Base-by-base conservation (phyloP, 1,140 invertebrate species). In the Plodia interpunctella region DNA sequence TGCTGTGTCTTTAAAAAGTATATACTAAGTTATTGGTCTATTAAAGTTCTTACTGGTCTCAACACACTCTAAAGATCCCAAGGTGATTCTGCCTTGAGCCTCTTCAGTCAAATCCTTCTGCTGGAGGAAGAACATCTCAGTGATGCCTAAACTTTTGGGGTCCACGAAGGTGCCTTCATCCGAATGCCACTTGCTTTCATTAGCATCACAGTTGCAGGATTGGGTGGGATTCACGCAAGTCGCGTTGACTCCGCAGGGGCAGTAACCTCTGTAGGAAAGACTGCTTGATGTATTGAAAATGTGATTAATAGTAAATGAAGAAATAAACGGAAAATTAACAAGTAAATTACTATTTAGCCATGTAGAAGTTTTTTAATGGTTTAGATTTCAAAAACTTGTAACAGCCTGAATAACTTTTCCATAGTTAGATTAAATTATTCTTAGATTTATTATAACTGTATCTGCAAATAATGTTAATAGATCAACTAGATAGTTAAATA, bases 11-110 rank as follows among this genome's bases (percentile, higher is more conserved):
- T n/a, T n/a, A n/a, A n/a, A n/a, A n/a, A n/a, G n/a, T n/a, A n/a
- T n/a, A n/a, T n/a, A n/a, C n/a, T n/a, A n/a, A n/a, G n/a, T n/a
- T n/a, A 25, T 3, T 3, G 21, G 21, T 25, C 21, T 25, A 25
- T 25, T 25, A 3, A 25, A 25, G 6, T 3, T 25, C 21, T 25
- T 25, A 25, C 97, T 97, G 60, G 96, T 97, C 92, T 98, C 97
- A 51, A 98, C 96, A 87, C 97, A 98, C 84, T 97, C 95, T 53
- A 98, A 88, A 10, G 96, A 96, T 5, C 97, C 97, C 11, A 98
- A 86, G 0, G 96, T 97, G 9, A 98, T 95, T 66, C 96, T 91
- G 0, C 95, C 97, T 62, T 94, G 93, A 0, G 96, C 95, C 79
- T 97, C 94, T 62, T 94, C 92, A 57, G 94, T 93, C 54, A 97